Conservation (phyloP, 2,797 vertebrate genomes). For the Graptemys geographica region DNA sequence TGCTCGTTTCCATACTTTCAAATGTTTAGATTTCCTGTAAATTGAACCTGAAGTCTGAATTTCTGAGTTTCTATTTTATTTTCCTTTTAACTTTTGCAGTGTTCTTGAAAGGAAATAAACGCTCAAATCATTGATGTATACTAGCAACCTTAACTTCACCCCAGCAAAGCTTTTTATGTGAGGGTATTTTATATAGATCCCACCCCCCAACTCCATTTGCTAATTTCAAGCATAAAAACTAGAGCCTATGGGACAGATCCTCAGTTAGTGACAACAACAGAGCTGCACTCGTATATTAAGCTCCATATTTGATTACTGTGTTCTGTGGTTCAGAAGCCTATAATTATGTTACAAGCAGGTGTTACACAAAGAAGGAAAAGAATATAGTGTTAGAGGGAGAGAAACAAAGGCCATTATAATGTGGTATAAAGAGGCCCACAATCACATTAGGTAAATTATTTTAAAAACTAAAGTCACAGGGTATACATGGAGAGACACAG, state of each 20-base stretch:
- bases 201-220: background rate
- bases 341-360: no score
- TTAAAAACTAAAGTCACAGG: background rate
- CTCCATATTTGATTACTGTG: background rate
- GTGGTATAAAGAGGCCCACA: background rate
- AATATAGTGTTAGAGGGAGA: background rate
- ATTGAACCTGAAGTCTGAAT: accelerated
- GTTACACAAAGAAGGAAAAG: background rate
- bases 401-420: background rate
- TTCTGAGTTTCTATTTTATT: background rate
- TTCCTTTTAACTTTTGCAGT: background rate
- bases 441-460: background rate
- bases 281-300: background rate
- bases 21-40: background rate
- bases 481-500: background rate
- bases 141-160: background rate
- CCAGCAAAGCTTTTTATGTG: background rate
- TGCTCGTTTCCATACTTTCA: background rate
- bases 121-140: background rate
- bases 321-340: background rate
- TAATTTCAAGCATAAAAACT: background rate
- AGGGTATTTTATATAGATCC: background rate
- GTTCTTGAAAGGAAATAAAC: background rate
- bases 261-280: background rate
- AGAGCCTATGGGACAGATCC: background rate